phyloP scores from a whole-genome alignment of 2,113 vertebrate genomes.

The Raja brachyura region DNA sequence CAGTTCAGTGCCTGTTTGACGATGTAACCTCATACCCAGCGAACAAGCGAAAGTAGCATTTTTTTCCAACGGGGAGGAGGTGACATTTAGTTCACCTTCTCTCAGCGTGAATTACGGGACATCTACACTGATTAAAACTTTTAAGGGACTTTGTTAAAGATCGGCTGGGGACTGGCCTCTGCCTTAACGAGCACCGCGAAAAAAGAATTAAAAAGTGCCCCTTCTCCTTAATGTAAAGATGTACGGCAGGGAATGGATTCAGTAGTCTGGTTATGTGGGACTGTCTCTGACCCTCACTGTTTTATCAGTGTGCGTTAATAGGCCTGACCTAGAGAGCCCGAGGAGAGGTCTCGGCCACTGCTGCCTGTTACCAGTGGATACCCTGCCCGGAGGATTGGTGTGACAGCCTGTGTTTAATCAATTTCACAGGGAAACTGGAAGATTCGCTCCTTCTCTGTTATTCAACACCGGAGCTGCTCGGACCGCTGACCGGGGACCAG shows the following conservation, averaged over 20 bases:
- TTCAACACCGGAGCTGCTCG: constrained; percentile 40
- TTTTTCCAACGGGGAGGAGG: neutral
- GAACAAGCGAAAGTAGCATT: neutral
- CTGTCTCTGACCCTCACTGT: constrained; percentile 32
- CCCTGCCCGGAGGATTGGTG: neutral
- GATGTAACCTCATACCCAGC: neutral
- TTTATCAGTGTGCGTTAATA: neutral
- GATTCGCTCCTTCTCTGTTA: constrained; percentile 9
- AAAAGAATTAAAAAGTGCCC: neutral
- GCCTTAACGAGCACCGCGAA: neutral
- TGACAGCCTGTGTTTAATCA: constrained; percentile 15
- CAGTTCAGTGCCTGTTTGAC: neutral
- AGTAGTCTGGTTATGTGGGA: neutral
- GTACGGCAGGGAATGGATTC: neutral
- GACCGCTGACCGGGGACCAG: neutral
- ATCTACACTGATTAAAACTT: neutral
- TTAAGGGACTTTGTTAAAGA: neutral
- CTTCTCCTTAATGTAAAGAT: neutral
- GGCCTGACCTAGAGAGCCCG: neutral
- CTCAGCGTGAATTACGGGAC: neutral
- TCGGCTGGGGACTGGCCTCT: neutral
- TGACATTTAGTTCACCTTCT: neutral
- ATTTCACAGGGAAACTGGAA: neutral
- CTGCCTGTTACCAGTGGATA: neutral
- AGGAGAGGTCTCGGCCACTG: neutral